Conservation (phyloP, 2,888 invertebrate genomes). For the Phlogophora meticulosa region DNA sequence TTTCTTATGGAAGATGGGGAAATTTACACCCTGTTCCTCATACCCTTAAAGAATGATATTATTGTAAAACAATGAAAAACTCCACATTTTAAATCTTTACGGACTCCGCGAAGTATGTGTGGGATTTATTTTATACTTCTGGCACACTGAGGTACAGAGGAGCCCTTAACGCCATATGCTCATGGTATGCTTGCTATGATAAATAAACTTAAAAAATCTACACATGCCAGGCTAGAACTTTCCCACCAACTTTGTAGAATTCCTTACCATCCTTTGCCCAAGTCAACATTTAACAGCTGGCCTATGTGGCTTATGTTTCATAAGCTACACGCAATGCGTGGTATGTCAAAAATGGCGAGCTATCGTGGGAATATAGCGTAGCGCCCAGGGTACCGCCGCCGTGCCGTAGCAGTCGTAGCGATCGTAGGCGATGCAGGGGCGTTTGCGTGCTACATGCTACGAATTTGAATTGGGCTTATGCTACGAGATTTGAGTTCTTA, state of each 20-base stretch:
- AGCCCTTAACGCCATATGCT: too few species aligned
- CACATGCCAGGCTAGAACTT: background rate
- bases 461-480: conserved; percentile 5
- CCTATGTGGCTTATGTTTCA: background rate
- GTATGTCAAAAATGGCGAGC: conserved; percentile 4
- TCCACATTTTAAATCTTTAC: too few species aligned
- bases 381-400: conserved; percentile 3
- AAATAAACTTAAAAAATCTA: too few species aligned
- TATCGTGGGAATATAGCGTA: conserved; percentile 28
- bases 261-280: background rate
- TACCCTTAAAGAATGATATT: too few species aligned
- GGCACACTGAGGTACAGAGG: too few species aligned
- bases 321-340: background rate
- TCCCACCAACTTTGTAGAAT: background rate
- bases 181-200: too few species aligned
- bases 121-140: too few species aligned
- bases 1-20: too few species aligned
- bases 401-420: conserved; percentile 39
- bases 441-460: conserved; percentile 22
- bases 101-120: too few species aligned
- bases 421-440: conserved; percentile 1
- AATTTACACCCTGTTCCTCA: too few species aligned
- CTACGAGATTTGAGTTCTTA: conserved; percentile 14
- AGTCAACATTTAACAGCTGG: conserved; percentile 6
- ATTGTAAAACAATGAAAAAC: too few species aligned